Evolutionary conservation across 2,888 invertebrate genomes (phyloP).

Genomic region (Galerucella calmariensis): DNA sequence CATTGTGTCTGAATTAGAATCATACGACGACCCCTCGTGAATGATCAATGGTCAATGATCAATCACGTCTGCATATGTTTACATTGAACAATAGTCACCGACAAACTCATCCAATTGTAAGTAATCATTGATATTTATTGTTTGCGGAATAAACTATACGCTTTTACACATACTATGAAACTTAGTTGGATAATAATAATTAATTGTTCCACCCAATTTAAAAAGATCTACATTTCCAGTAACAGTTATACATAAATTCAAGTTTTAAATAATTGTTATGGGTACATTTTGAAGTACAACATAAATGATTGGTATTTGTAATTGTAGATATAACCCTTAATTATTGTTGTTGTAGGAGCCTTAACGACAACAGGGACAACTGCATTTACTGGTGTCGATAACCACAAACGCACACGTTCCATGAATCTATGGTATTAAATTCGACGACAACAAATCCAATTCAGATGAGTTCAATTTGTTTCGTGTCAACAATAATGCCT

Average conservation of each 20-base stretch:
- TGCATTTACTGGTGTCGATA: conserved; percentile 5
- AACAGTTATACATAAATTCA: conserved; percentile 23
- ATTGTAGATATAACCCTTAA: conserved; percentile 37
- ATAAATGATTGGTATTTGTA: conserved; percentile 49
- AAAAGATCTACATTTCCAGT: conserved; percentile 4
- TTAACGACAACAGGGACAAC: background rate
- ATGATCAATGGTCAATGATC: too few relatives aligned
- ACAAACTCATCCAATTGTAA: too few relatives aligned
- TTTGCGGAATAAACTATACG: too few relatives aligned
- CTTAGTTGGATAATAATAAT: background rate
- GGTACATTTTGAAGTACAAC: conserved; percentile 41
- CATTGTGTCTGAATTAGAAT: too few relatives aligned
- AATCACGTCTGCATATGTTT: too few relatives aligned
- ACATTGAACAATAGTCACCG: too few relatives aligned
- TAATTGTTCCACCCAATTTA: background rate
- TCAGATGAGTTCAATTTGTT: too few relatives aligned
- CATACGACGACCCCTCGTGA: too few relatives aligned
- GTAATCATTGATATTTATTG: too few relatives aligned
- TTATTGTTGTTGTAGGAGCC: conserved; percentile 29
- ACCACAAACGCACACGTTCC: background rate
- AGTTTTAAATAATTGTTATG: conserved; percentile 21
- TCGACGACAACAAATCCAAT: background rate
- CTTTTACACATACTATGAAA: too few relatives aligned
- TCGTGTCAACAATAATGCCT: too few relatives aligned
- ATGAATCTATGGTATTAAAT: background rate